Base-by-base conservation (phyloP, 2,888 invertebrate species). In the Epinotia bilunana region DNA sequence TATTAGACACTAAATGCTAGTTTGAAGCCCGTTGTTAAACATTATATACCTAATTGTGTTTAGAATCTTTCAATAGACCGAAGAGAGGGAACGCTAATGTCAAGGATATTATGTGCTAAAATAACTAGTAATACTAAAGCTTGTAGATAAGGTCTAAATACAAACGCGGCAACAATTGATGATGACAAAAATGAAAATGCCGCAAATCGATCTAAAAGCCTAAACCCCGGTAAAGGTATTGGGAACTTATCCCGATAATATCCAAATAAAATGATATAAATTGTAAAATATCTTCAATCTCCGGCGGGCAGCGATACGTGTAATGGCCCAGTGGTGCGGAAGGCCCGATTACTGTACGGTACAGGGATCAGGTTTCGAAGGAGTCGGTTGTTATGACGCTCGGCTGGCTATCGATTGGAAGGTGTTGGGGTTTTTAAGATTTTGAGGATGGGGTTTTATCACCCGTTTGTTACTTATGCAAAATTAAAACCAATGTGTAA, bases 321-420 rank as follows among this genome's bases (percentile, higher is more conserved):
- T 88, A 89, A 86, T 81, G 79, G 86, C 77, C 77, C 89, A 83
- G 77, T 85, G 87, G 84, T 77, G 87, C 84, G 91, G 90, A 90
- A 91, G 86, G 82, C 87, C 85, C 90, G 90, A 91, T 91, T 90
- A 91, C 85, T 83, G 86, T 85, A 87, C 85, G 90, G 84, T 80
- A 78, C 74, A 67, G 67, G 72, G 78, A 78, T 79, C 79, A 76
- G 76, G 77, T 79, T 79, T 78, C 78, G 76, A 28, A 69, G 78
- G 76, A 75, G 69, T 76, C 69, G 76, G 67, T 75, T 61, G 75
- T 68, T 60, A 72, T 74, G 71, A 28, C 71, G 72, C 74, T 70
- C 53, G 65, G 49, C 43, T 67, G 60, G 61, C 33, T 73, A 76
- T 69, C 73, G 69, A 69, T 73, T 73, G 60, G 46, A n/a, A 55